These are phyloP conservation scores for Electrona antarctica DNA, from an alignment of 2,113 vertebrate species.

Conservation along the genomic window DNA sequence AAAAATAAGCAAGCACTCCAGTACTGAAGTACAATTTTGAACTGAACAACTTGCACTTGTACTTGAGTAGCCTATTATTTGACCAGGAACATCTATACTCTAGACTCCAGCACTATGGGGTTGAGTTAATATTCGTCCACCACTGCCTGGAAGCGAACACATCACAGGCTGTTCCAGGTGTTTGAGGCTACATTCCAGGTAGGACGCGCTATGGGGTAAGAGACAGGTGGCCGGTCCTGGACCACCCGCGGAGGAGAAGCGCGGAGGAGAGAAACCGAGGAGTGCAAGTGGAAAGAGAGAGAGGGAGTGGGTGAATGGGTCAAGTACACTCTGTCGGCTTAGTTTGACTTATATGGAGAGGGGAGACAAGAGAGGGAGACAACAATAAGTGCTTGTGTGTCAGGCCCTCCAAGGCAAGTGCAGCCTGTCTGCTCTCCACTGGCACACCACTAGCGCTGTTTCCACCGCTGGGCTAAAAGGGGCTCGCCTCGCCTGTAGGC, in stretches of 20 bases:
- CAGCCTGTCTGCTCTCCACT: slow-evolving; percentile 26
- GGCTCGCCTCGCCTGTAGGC: background rate
- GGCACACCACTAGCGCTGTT: slow-evolving; percentile 30
- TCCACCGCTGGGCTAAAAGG: slow-evolving; percentile 20
- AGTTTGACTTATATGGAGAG: slow-evolving; percentile 66
- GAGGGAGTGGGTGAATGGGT: slow-evolving; percentile 66
- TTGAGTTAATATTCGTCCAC: no score
- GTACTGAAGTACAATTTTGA: no score
- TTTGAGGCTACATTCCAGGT: slow-evolving; percentile 6
- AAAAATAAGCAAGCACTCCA: no score
- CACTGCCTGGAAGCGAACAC: no score
- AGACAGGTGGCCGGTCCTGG: slow-evolving; percentile 51
- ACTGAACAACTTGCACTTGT: no score
- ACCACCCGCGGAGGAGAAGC: slow-evolving; percentile 56
- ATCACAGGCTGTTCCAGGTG: no score
- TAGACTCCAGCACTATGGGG: no score
- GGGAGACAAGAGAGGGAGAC: slow-evolving; percentile 41
- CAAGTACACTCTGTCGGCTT: slow-evolving; percentile 72
- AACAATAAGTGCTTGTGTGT: slow-evolving; percentile 66
- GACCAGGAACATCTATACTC: no score
- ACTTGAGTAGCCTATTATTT: no score
- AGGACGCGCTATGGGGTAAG: slow-evolving; percentile 1
- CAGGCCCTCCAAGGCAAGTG: slow-evolving; percentile 39
- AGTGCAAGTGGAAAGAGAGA: slow-evolving; percentile 48
- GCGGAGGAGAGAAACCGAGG: slow-evolving; percentile 47